phyloP scores from a whole-genome alignment of 1,140 invertebrate species.

The Tachypleus tridentatus region DNA sequence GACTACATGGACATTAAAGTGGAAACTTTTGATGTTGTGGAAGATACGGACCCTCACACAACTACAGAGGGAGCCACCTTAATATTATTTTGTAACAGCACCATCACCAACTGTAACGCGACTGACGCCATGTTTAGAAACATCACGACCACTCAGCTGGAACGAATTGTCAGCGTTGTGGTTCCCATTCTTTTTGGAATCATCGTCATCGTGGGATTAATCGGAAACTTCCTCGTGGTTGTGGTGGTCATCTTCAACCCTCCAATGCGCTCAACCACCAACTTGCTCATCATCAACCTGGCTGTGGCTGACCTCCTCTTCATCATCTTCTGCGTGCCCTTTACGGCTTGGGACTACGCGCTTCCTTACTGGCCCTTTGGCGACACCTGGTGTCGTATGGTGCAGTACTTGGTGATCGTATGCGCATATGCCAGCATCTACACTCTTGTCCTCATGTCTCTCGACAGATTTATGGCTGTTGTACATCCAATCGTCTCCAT shows the following conservation, averaged over 20 bases:
- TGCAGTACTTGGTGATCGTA: constrained; percentile 69
- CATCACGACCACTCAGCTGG: constrained; percentile 3
- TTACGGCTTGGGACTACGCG: constrained; percentile 78
- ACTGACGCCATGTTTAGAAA: constrained; percentile 7
- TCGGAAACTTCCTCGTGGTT: constrained; percentile 73
- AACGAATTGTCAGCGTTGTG: constrained; percentile 29
- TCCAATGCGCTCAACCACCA: constrained; percentile 85
- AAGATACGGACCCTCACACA: background rate
- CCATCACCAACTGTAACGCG: background rate
- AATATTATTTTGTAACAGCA: no score
- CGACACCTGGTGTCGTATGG: constrained; percentile 76
- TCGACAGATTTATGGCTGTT: constrained; percentile 88
- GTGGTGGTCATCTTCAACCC: constrained; percentile 59
- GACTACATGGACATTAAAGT: constrained; percentile 17
- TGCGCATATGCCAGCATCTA: constrained; percentile 89
- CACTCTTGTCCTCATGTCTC: constrained; percentile 86
- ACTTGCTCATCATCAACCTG: constrained; percentile 77
- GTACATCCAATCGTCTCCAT: constrained; percentile 86
- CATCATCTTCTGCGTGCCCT: constrained; percentile 90
- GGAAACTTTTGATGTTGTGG: constrained; percentile 13
- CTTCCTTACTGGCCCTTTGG: constrained; percentile 83
- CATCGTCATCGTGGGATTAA: constrained; percentile 70
- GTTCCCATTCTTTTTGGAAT: constrained; percentile 78
- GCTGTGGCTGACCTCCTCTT: constrained; percentile 85
- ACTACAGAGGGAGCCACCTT: background rate